Percentiles rank a stretch among this genome's conserved stretches.
These are phyloP conservation scores for Ophiodon elongatus DNA, from an alignment of 2,113 vertebrate species.

Conservation along the genomic window DNA sequence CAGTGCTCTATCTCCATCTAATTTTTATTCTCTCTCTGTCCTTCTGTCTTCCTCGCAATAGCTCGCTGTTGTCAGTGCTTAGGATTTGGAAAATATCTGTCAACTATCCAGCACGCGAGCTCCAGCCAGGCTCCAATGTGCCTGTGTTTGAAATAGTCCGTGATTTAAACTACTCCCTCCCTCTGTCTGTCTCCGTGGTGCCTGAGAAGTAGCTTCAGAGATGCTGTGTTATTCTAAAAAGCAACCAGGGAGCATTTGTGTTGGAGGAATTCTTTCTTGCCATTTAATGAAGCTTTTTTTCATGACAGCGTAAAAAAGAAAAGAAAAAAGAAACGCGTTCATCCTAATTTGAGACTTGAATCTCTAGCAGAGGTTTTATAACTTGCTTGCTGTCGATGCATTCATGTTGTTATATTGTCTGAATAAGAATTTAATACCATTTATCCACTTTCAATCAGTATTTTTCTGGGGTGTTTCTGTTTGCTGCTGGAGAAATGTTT, in stretches of 20 bases:
- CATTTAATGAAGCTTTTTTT: conserved; percentile 56
- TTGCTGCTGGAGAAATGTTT: conserved; percentile 39
- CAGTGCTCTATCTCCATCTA: conserved; percentile 15
- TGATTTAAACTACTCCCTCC: conserved; percentile 42
- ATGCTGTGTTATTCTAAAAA: conserved; percentile 57
- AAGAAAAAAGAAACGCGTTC: conserved; percentile 1
- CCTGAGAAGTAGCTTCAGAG: conserved; percentile 45
- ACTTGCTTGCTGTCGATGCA: conserved; percentile 13
- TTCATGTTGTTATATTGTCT: conserved; percentile 25
- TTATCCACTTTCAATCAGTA: conserved; percentile 42
- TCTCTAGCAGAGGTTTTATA: neutral
- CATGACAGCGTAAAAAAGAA: conserved; percentile 22
- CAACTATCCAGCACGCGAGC: conserved; percentile 17
- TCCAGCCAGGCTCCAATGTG: conserved; percentile 29
- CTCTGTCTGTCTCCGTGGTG: conserved; percentile 41
- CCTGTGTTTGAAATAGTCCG: conserved; percentile 44
- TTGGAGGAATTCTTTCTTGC: conserved; percentile 36
- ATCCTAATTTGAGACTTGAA: conserved; percentile 26
- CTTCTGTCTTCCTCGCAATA: conserved; percentile 4
- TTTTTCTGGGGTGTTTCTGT: conserved; percentile 32
- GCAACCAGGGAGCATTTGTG: conserved; percentile 57
- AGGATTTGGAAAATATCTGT: conserved; percentile 43
- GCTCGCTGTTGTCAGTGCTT: conserved; percentile 39
- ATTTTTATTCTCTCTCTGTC: conserved; percentile 28
- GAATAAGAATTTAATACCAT: conserved; percentile 31